These are phyloP conservation scores for Pseudomyrmex cubaensis DNA, from an alignment of 1,140 invertebrate species.

Conservation along the genomic window DNA sequence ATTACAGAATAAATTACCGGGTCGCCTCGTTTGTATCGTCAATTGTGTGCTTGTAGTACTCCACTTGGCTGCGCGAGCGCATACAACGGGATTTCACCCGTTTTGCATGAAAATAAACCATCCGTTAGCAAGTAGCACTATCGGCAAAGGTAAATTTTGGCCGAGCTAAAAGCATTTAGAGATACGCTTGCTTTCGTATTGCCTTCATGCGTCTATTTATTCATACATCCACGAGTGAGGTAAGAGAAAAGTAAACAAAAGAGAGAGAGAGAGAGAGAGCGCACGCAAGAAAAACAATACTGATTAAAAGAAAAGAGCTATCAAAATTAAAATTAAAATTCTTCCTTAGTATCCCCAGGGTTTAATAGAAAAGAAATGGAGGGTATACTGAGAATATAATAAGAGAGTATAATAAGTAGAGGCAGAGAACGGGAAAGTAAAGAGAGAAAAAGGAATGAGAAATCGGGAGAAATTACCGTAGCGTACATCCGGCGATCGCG, in stretches of 20 bases:
- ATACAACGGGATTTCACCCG: constrained; percentile 14
- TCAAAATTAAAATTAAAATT: too few relatives aligned
- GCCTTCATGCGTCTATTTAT: constrained; percentile 39
- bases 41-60: constrained; percentile 47
- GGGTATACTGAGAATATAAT: too few relatives aligned
- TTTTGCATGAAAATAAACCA: constrained; percentile 58
- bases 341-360: too few relatives aligned
- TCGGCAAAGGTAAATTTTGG: constrained; percentile 53
- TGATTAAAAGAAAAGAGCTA: too few relatives aligned
- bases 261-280: neutral
- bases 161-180: constrained; percentile 54
- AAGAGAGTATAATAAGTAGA: too few relatives aligned
- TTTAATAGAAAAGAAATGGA: too few relatives aligned
- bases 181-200: constrained; percentile 45
- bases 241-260: neutral
- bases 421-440: too few relatives aligned
- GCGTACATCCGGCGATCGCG: constrained; percentile 33
- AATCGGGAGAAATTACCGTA: neutral
- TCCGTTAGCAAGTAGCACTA: constrained; percentile 48
- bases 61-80: constrained; percentile 3
- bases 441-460: neutral
- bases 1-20: constrained; percentile 56
- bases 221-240: constrained; percentile 36
- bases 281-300: too few relatives aligned
- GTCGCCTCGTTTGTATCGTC: constrained; percentile 34